Evolutionary conservation across 1,140 invertebrate species (phyloP), one percentile per base, ranked within the genome.

Genomic region (Chrysoperla carnea): DNA sequence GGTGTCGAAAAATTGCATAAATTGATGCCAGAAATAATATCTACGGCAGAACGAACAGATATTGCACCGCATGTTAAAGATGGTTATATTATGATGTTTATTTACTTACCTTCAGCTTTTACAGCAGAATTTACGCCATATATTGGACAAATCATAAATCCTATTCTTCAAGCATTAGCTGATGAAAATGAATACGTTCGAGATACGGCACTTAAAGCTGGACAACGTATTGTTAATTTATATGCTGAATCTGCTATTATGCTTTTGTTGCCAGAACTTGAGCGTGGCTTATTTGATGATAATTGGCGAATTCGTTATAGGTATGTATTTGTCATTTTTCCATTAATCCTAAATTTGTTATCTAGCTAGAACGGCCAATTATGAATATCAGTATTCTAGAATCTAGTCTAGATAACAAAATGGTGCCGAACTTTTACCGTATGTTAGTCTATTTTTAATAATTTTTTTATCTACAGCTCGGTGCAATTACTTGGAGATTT

Each of bases 1-100:
- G 96, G 96, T 13, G 81, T 91, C 6, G 83, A 90, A 47, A 95
- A 96, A 62, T 69, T 99, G 38, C 81, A 96, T 50, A 91, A 89
- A 59, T 72, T 98, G 12, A 98, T 99, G 93, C 93, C 92, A 1
- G 92, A 97, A 60, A 96, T 99, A 46, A 97, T 99, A 48, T 72
- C 80, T 27, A 97, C 93, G 0, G 91, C 94, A 0, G 90, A 96
- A 63, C 68, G 87, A 44, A 78, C 79, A 1, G 93, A 98, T 61
- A 91, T 98, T 50, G 88, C 91, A 9, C 88, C 95, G 1, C 90
- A 97, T 62, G 93, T 99, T 0, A 90, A 96, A 53, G 96, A 99
- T 68, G 96, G 96, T 23, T 99, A 99, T 64, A 96, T 99, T 38
- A 96, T 99, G 89, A 92, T 99, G 86, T 99, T 97, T 61, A 99